Percentiles rank a stretch among this genome's conserved stretches.
phyloP scores from a whole-genome alignment of 2,113 vertebrate species.

The Emydocephalus ijimae region DNA sequence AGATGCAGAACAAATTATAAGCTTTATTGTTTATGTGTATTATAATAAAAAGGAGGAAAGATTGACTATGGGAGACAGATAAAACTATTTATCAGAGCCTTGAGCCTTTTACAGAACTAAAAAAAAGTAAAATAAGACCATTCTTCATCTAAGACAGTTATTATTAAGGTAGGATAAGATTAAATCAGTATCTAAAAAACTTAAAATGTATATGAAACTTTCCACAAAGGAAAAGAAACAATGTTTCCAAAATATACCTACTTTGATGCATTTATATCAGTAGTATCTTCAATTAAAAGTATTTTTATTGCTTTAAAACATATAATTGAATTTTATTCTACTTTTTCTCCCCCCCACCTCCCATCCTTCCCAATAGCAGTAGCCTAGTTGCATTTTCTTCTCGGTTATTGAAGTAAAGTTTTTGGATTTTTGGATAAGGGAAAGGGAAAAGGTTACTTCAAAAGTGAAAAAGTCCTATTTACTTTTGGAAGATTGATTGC shows the following conservation, averaged over 20 bases:
- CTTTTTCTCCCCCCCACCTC: rapidly evolving
- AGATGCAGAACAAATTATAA: constrained; percentile 3
- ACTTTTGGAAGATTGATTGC: not conserved
- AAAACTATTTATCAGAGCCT: constrained; percentile 32
- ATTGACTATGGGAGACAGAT: constrained; percentile 12
- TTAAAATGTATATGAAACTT: not conserved
- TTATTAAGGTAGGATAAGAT: constrained; percentile 3
- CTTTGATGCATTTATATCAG: not conserved
- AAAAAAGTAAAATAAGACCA: not conserved
- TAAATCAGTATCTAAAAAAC: not conserved
- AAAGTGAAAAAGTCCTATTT: not conserved
- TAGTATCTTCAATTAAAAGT: not conserved
- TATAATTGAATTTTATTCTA: not conserved
- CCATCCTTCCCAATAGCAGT: not conserved
- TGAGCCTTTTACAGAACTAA: not conserved
- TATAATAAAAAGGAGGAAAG: constrained; percentile 26
- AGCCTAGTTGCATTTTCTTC: not conserved
- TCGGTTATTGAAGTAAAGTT: not conserved
- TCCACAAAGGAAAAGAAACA: not conserved
- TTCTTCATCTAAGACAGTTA: not conserved
- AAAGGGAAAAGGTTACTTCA: not conserved
- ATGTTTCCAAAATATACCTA: not conserved
- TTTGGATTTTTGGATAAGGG: not conserved
- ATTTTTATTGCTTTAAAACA: not conserved
- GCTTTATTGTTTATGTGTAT: constrained; percentile 8